Evolutionary conservation across 2,797 vertebrate genomes (phyloP).

Genomic region (Melanotaenia maccullochi): DNA sequence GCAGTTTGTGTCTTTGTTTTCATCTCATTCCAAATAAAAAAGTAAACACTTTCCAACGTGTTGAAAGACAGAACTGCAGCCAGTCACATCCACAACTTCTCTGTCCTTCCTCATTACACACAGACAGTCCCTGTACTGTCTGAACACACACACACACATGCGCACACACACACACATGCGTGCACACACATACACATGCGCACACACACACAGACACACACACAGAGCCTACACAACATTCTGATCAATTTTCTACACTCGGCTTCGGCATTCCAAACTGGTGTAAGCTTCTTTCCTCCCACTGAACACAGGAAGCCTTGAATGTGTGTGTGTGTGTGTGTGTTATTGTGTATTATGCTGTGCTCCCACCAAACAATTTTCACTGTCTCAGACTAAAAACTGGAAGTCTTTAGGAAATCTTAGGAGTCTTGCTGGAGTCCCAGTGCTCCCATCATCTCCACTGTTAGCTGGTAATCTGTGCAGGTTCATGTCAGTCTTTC

Average conservation of each 20-base stretch:
- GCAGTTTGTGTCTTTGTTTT: too few species aligned
- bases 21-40: not conserved
- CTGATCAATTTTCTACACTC: slow-evolving; percentile 78
- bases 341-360: too few species aligned
- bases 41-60: slow-evolving; percentile 10
- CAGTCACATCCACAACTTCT: slow-evolving; percentile 20
- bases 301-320: slow-evolving; percentile 53
- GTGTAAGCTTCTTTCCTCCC: slow-evolving; percentile 65
- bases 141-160: slow-evolving; percentile 22
- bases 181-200: too few species aligned
- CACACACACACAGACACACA: too few species aligned
- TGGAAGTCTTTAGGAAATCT: too few species aligned
- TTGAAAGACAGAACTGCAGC: slow-evolving; percentile 24
- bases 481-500: too few species aligned
- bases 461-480: too few species aligned
- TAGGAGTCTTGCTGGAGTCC: too few species aligned
- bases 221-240: slow-evolving; percentile 60
- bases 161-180: too few species aligned
- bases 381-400: too few species aligned
- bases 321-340: slow-evolving; percentile 22
- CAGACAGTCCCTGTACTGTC: slow-evolving; percentile 4
- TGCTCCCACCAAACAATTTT: too few species aligned
- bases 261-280: slow-evolving; percentile 73
- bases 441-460: too few species aligned
- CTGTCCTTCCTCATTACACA: slow-evolving; percentile 17